Evolutionary conservation across 2,797 vertebrate species (phyloP).

Genomic region (Crocidura indochinensis): DNA sequence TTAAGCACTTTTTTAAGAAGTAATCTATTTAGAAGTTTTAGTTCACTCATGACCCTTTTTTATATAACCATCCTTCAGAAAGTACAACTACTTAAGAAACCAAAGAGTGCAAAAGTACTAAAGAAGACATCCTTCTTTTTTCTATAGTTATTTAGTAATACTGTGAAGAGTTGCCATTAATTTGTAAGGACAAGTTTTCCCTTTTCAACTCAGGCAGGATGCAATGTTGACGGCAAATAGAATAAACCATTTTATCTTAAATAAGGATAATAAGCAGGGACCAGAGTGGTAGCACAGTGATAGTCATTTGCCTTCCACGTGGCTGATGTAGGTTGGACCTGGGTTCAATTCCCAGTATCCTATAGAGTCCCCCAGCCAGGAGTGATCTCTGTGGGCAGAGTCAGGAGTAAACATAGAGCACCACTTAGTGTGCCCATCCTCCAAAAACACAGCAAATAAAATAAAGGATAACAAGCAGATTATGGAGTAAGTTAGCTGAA

Average conservation of each 20-base stretch:
- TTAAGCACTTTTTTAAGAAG: conserved; percentile 5
- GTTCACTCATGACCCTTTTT: background rate
- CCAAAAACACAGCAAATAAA: no score
- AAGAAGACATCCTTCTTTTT: conserved; percentile 6
- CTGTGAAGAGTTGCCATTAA: background rate
- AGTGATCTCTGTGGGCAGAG: no score
- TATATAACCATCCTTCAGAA: background rate
- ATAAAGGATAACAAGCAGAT: background rate
- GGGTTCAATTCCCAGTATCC: no score
- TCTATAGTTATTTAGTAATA: conserved; percentile 8
- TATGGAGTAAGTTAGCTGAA: background rate
- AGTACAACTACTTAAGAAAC: conserved; percentile 1
- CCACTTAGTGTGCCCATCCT: no score
- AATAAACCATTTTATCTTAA: background rate
- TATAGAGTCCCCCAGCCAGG: no score
- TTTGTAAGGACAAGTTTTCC: background rate
- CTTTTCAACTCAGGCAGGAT: background rate
- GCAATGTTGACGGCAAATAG: conserved; percentile 16
- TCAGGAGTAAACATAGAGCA: no score
- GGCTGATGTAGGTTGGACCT: no score
- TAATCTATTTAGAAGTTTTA: background rate
- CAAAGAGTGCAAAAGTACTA: background rate
- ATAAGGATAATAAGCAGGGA: background rate
- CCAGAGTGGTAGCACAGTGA: no score
- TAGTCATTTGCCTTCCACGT: no score